phyloP scores from a whole-genome alignment of 92 coral and sea anemone genomes.

The Bergia puertoricense region DNA sequence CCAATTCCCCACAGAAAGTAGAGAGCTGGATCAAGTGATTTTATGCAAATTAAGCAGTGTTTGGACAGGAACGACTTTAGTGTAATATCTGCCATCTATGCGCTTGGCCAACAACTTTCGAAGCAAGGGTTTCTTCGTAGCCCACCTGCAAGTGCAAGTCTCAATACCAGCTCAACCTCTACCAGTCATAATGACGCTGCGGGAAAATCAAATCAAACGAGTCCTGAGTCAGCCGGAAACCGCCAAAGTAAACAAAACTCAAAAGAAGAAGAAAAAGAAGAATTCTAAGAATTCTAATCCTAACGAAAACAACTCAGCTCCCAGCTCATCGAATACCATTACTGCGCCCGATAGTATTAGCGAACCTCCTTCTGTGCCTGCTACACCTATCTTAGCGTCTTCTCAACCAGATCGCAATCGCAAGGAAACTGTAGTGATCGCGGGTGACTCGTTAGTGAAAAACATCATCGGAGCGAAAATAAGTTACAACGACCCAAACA shows the following conservation, averaged over 20 bases:
- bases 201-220: background rate
- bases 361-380: too few species aligned
- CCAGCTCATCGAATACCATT: too few species aligned
- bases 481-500: background rate
- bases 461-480: constrained; percentile 31
- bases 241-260: background rate
- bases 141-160: constrained; percentile 9
- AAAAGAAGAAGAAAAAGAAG: too few species aligned
- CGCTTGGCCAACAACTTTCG: constrained; percentile 15
- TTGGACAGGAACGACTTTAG: background rate
- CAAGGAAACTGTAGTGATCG: background rate
- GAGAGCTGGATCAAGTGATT: background rate
- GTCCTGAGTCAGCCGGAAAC: background rate
- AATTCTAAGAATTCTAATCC: too few species aligned
- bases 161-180: background rate
- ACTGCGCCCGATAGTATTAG: too few species aligned
- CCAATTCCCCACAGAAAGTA: too few species aligned
- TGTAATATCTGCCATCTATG: background rate
- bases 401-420: too few species aligned
- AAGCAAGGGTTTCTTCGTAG: background rate
- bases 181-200: background rate
- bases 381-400: too few species aligned
- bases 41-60: constrained; percentile 21
- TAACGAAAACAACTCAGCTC: too few species aligned
- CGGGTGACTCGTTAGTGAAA: constrained; percentile 33